These are phyloP conservation scores for Podarcis raffonei DNA, from an alignment of 2,113 vertebrate genomes.

Conservation along the genomic window DNA sequence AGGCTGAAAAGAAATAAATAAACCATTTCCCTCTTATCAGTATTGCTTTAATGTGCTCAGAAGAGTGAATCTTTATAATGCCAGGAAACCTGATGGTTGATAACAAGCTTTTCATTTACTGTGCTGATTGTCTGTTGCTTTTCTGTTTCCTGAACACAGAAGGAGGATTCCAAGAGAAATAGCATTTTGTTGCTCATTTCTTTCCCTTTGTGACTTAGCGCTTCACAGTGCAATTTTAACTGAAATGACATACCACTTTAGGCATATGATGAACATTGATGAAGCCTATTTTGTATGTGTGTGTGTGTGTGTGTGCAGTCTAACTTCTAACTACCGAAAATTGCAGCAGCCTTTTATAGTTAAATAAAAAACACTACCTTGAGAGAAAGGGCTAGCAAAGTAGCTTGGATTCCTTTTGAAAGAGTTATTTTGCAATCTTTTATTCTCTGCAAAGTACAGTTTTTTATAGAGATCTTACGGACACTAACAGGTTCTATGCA, in stretches of 20 bases:
- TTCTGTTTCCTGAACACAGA: constrained; percentile 13
- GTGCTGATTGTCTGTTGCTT: constrained; percentile 30
- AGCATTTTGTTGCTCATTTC: constrained; percentile 26
- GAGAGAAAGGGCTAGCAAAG: not conserved
- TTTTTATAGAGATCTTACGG: not conserved
- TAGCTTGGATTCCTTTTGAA: not conserved
- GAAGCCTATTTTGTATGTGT: not conserved
- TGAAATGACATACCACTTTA: constrained; percentile 18
- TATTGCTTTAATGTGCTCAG: constrained; percentile 52
- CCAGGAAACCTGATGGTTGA: constrained; percentile 27
- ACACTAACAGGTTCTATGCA: constrained; percentile 9
- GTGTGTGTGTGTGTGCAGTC: not conserved
- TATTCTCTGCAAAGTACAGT: not conserved
- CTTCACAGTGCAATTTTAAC: constrained; percentile 23
- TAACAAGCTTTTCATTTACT: constrained; percentile 36
- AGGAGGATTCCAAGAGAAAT: constrained; percentile 42
- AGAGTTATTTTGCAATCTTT: not conserved
- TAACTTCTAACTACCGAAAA: not conserved
- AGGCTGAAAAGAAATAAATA: constrained; percentile 48
- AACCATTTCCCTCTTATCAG: constrained; percentile 56
- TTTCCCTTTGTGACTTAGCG: constrained; percentile 33
- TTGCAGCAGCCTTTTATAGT: constrained; percentile 17
- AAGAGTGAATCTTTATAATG: constrained; percentile 32
- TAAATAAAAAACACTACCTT: not conserved
- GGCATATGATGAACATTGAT: not conserved